Base-by-base conservation (phyloP, 2,888 invertebrate genomes). In the Polyommatus iphigenia region DNA sequence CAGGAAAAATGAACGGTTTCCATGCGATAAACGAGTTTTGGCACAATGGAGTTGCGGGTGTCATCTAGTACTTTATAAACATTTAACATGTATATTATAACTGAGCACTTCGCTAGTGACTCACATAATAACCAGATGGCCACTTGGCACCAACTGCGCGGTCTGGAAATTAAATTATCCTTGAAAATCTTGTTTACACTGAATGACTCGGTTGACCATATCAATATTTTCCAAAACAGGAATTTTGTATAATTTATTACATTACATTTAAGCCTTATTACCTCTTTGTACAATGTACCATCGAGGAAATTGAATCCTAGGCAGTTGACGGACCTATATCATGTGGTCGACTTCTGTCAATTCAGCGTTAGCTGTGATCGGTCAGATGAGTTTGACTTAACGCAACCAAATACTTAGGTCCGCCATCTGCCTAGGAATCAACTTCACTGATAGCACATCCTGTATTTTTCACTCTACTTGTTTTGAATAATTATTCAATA, bases 161-260 rank as follows among this genome's bases (percentile, higher is more conserved):
- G 67, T 29, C 67, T 67, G 67, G 67, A 67, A 67, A 67, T 67
- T 67, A 67, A 67, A 67, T 67, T 32, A 67, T 67, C 32, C 67
- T 67, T 67, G 67, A 67, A 54, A 54, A 67, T 5, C 67, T 32
- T 67, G 29, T 29, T 67, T 67, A 67, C 67, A 15, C 13, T 32
- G 29, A 15, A 29, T 67, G 32, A 5, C 0, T 18, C 32, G 15
- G 15, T 32, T 32, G 5, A 62, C 24, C 62, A 62, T 13, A 3
- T n/a, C n/a, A 59, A 59, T 62, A 13, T 67, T 29, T 18, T 6
- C 29, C 29, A 7, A 67, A 67, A 29, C 18, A 15, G 67, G 29
- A 67, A 32, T 67, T 67, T 62, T 20, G 24, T 24, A 24, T 24
- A 24, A 24, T 24, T 24, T 24, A 24, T 24, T 24, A 24, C 24